Evolutionary conservation across 1,140 invertebrate species (phyloP), one percentile per base, ranked within the genome.

Genomic region (Pseudomyrmex cubaensis): DNA sequence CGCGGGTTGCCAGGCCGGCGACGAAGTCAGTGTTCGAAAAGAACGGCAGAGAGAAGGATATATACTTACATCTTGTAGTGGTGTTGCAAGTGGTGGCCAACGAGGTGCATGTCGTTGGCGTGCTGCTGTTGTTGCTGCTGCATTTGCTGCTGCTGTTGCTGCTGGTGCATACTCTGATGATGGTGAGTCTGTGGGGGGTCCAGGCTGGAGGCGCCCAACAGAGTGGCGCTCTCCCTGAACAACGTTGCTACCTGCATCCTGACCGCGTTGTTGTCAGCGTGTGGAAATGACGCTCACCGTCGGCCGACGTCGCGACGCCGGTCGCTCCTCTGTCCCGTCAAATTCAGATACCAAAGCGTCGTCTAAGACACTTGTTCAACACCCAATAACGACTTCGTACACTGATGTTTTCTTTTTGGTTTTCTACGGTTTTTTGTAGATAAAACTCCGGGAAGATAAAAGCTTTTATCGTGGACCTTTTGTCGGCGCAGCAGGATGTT

Each of bases 171-270:
- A n/a, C 78, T 73, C 84, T 93, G 93, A 62, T 92, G 91, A 84
- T 93, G 93, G 85, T 94, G 93, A 35, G 91, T 90, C 87, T 94
- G 93, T 54, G 93, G 93, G 73, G 94, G 92, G 85, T 94, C 95
- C 92, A 96, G 94, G 91, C 94, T 96, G 70, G 95, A 95, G 86
- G 96, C 96, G 89, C 96, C 96, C 86, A 96, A 94, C 90, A 96
- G 94, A 90, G 95, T 96, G 90, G 96, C 95, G 90, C 96, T 96
- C 94, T 96, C 96, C 85, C 96, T 95, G 92, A 96, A 96, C 90
- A 96, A 91, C 92, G 96, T 96, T 90, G 96, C 96, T 91, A 96
- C 96, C 95, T 96, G 96, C 96, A 96, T 96, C 73, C 62, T 91
- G 35, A 83, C 70, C 20, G 86, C 44, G n/a, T 17, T 10, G 48